Percentiles rank a stretch among this genome's conserved stretches.
phyloP scores from a whole-genome alignment of 2,888 invertebrate genomes.

The Mongoloraphidia duomilia region DNA sequence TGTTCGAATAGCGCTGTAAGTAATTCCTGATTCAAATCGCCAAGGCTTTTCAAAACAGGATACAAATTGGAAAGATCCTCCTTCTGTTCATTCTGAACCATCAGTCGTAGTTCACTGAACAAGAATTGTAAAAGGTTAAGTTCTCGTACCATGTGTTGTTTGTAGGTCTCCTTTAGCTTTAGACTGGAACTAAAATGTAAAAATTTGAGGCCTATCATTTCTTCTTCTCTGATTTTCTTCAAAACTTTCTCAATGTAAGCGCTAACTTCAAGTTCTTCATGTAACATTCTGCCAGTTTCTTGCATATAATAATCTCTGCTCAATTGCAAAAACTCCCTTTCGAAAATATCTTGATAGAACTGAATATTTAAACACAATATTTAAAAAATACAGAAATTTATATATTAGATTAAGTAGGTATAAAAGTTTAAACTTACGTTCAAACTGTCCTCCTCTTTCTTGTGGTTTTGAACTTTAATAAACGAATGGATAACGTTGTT shows the following conservation, averaged over 20 bases:
- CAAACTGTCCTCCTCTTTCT: background rate
- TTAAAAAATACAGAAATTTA: too few species aligned
- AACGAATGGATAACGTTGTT: constrained; percentile 82
- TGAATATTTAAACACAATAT: constrained; percentile 31
- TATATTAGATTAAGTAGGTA: too few species aligned
- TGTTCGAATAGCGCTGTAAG: constrained; percentile 36
- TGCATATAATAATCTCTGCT: constrained; percentile 71
- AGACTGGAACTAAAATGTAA: constrained; percentile 45
- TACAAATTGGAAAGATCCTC: constrained; percentile 85
- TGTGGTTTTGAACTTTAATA: constrained; percentile 30
- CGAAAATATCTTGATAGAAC: constrained; percentile 75
- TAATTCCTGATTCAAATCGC: constrained; percentile 53
- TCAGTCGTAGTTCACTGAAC: constrained; percentile 53
- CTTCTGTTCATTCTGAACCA: constrained; percentile 55
- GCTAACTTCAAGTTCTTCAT: constrained; percentile 68
- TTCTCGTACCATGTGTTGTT: constrained; percentile 61
- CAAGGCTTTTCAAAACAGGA: constrained; percentile 71
- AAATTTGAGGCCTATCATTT: constrained; percentile 60
- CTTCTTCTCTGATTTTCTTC: constrained; percentile 57
- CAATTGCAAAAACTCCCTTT: constrained; percentile 65
- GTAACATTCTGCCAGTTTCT: constrained; percentile 66
- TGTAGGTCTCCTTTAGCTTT: constrained; percentile 42
- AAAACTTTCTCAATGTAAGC: constrained; percentile 88
- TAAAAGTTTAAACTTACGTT: constrained; percentile 7
- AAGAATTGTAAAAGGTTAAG: constrained; percentile 63